Base-by-base conservation (phyloP, 2,888 invertebrate genomes). In the Drosophila leonis region DNA sequence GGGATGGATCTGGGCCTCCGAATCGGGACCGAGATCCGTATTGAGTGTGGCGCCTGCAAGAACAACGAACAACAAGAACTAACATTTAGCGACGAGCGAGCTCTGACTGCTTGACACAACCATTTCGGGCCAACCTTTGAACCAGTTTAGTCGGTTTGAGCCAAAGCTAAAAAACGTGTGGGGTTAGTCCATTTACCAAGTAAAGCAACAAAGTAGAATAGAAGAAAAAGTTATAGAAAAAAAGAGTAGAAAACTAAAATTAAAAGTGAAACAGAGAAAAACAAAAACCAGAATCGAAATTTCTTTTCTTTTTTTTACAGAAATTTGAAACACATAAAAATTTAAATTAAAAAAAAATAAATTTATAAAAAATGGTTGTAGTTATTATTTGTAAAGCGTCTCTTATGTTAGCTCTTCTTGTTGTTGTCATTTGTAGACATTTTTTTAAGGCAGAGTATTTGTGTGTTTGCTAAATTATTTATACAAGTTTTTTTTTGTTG, bases 1-100 rank as follows among this genome's bases (percentile, higher is more conserved):
- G 42, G 95, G 95, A 73, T 95, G 95, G 82, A 95, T 95, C 68
- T 95, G 95, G 79, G 95, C 95, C 76, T 93, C 95, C 56, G 94
- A 94, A 90, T 95, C 95, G 55, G 95, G 95, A 80, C 93, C 90
- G 82, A 95, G 94, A 91, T 95, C 95, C 75, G 94, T 94, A 91
- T 94, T 94, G 82, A 94, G 94, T 61, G 94, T 94, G 82, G 94
- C 94, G 91, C 95, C 95, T 95, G 95, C 92, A 94, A 94, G 65
- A 93, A 94, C 95, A 94, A 94, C 94, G 44, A 94, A 95, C 94
- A 94, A 94, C 94, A 93, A 93, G 92, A 93, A 93, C 93, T 93
- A 92, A 92, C 92, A 91, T 92, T 92, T 92, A 92, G 91, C 92
- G 90, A 84, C 81, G 75, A 76, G 79, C 77, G 85, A 59, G 77